These are phyloP conservation scores for Picus viridis DNA, from an alignment of 2,797 vertebrate genomes.

Conservation along the genomic window DNA sequence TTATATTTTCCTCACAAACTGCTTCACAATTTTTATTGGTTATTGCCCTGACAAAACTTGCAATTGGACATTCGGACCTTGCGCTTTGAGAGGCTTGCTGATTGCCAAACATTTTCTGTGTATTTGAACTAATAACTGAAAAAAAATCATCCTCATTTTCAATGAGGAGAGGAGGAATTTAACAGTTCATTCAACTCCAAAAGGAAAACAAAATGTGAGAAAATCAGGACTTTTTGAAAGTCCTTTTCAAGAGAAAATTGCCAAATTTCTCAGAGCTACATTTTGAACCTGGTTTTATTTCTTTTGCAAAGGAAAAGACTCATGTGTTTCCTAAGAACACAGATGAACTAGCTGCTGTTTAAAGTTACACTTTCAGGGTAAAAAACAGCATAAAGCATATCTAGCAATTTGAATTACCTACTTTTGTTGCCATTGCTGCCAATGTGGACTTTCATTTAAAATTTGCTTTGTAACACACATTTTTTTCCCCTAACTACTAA, in stretches of 20 bases:
- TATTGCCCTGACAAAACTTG: background rate
- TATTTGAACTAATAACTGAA: background rate
- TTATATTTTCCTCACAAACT: background rate
- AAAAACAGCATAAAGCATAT: background rate
- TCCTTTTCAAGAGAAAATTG: background rate
- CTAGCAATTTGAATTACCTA: background rate
- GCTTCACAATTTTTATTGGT: background rate
- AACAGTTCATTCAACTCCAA: background rate
- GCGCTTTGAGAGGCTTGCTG: background rate
- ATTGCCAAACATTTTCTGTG: background rate
- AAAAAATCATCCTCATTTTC: background rate
- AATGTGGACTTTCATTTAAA: background rate
- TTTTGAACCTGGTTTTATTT: background rate
- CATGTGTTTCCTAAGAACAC: background rate
- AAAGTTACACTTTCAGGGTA: background rate
- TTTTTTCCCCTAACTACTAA: background rate
- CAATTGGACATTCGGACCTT: background rate
- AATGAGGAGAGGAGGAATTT: background rate
- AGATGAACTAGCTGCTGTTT: background rate
- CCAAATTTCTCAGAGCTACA: background rate
- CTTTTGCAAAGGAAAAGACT: background rate
- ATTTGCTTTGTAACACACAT: background rate
- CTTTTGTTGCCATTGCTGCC: background rate
- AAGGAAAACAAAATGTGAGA: background rate
- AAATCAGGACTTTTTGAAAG: background rate